These are phyloP conservation scores for Lepidothrix coronata DNA, from an alignment of 2,113 vertebrate species.

Conservation along the genomic window DNA sequence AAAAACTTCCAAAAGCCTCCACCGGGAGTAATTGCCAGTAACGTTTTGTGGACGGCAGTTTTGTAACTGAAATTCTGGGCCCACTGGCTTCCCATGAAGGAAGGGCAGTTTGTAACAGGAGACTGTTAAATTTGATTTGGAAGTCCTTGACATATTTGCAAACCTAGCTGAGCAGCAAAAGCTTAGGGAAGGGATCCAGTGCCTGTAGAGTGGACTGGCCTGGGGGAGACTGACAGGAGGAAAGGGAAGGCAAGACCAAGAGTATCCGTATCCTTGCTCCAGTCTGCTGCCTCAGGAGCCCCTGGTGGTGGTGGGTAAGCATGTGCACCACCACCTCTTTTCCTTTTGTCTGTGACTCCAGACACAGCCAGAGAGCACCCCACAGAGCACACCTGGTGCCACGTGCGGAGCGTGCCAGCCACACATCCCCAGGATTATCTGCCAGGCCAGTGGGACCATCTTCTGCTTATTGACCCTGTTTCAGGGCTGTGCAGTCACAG, in stretches of 20 bases:
- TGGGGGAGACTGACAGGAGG: not conserved
- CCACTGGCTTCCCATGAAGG: not conserved
- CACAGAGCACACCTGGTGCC: rapidly evolving
- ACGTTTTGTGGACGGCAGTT: not conserved
- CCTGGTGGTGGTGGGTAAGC: not conserved
- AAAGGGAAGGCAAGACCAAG: not conserved
- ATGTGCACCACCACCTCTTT: not conserved
- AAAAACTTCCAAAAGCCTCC: not conserved
- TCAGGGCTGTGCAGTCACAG: not conserved
- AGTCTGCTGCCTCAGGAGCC: not conserved
- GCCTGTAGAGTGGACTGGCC: not conserved
- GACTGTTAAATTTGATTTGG: not conserved
- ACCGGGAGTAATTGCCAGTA: not conserved
- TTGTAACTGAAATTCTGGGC: not conserved
- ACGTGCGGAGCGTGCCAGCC: rapidly evolving
- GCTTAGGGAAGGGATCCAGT: not conserved
- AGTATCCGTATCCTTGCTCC: not conserved
- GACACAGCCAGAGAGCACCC: not conserved
- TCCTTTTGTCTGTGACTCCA: not conserved
- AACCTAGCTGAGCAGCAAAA: not conserved
- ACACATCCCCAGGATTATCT: not conserved
- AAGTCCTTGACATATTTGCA: not conserved
- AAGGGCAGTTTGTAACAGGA: not conserved
- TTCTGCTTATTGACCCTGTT: not conserved
- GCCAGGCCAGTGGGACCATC: not conserved